A percentile compares a stretch with the other conserved stretches of the same genome.
Evolutionary conservation across 2,888 invertebrate genomes (phyloP).

Genomic region (Prosopocoilus inquinatus): DNA sequence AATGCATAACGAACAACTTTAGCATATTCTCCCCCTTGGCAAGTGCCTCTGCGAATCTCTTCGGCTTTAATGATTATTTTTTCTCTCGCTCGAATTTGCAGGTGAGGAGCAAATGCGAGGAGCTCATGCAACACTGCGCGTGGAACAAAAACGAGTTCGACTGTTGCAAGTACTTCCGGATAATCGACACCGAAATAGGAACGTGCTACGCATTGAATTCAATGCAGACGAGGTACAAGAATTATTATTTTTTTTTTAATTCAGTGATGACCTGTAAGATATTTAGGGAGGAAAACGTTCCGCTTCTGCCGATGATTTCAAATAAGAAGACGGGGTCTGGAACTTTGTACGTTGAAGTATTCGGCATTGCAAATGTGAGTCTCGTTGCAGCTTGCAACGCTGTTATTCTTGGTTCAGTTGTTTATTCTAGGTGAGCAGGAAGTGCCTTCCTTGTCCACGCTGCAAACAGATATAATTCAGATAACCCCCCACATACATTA

Average conservation of each 20-base stretch:
- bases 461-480: conserved; percentile 60
- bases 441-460: conserved; percentile 66
- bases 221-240: conserved; percentile 57
- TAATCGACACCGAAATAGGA: conserved; percentile 67
- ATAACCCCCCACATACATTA: conserved; percentile 59
- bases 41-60: neutral
- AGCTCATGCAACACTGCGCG: conserved; percentile 58
- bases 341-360: conserved; percentile 55
- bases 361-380: conserved; percentile 55
- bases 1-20: conserved; percentile 30
- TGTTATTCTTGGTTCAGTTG: conserved; percentile 49
- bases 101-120: conserved; percentile 59
- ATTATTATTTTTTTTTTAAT: neutral
- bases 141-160: conserved; percentile 63
- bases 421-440: conserved; percentile 66
- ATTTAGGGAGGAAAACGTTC: conserved; percentile 35
- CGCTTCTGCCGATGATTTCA: conserved; percentile 60
- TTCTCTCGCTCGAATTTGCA: conserved; percentile 30
- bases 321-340: conserved; percentile 66
- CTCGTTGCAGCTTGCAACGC: neutral
- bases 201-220: conserved; percentile 67
- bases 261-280: no score
- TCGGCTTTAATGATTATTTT: neutral
- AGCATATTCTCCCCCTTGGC: conserved; percentile 26
- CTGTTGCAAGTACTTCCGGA: conserved; percentile 65